Percentiles rank a stretch among this genome's conserved stretches.
These are phyloP conservation scores for Pavo muticus DNA, from an alignment of 2,113 vertebrate species.

Conservation along the genomic window DNA sequence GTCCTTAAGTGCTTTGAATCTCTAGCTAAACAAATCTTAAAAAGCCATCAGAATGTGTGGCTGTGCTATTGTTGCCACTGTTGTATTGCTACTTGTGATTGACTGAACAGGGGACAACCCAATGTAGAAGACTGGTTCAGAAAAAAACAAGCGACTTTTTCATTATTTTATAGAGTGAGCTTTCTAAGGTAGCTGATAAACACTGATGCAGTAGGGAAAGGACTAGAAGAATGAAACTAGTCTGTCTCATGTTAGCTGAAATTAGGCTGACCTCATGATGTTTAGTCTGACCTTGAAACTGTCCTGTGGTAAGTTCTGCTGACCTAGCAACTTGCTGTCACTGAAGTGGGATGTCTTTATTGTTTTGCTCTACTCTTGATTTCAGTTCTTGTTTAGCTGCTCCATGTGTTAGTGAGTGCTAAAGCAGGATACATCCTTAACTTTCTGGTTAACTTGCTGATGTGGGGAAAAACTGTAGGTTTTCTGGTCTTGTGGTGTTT, in stretches of 20 bases:
- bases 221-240: not conserved
- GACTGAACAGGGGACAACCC: not conserved
- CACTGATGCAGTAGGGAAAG: not conserved
- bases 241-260: not conserved
- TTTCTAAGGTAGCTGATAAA: not conserved
- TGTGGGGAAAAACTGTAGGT: rapidly evolving
- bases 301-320: not conserved
- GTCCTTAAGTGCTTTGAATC: not conserved
- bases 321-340: not conserved
- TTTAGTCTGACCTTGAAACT: not conserved
- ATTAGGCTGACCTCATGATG: not conserved
- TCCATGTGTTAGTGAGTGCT: not conserved
- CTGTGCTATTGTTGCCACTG: not conserved
- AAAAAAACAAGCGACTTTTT: not conserved
- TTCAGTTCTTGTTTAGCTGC: not conserved
- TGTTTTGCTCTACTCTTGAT: not conserved
- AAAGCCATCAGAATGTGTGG: not conserved
- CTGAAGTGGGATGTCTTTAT: not conserved
- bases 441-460: not conserved
- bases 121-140: not conserved
- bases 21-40: not conserved
- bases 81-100: not conserved
- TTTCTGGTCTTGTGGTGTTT: not conserved
- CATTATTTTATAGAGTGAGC: not conserved
- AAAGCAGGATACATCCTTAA: not conserved